These are phyloP conservation scores for Taenioides sp. DNA, from an alignment of 2,797 vertebrate genomes.

Conservation along the genomic window DNA sequence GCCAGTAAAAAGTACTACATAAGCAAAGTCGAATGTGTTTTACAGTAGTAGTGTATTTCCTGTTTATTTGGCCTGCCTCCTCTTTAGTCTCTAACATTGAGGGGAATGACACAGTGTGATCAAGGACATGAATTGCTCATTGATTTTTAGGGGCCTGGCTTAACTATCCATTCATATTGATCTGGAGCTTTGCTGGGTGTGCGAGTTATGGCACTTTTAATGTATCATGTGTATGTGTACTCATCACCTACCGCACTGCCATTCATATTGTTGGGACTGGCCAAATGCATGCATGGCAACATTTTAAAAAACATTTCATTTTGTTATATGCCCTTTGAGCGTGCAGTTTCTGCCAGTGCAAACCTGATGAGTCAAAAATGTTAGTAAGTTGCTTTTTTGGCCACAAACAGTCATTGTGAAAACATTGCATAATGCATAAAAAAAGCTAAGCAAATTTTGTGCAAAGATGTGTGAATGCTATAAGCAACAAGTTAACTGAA, in stretches of 20 bases:
- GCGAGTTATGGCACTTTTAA: slow-evolving; percentile 83
- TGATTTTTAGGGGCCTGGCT: slow-evolving; percentile 84
- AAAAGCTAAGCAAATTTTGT: background rate
- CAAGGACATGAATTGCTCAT: slow-evolving; percentile 87
- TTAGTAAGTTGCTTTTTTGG: slow-evolving; percentile 22
- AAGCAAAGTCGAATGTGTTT: slow-evolving; percentile 4
- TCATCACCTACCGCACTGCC: slow-evolving; percentile 65
- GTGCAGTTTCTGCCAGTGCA: slow-evolving; percentile 40
- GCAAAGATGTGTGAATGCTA: background rate
- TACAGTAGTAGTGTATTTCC: slow-evolving; percentile 30
- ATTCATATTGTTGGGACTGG: slow-evolving; percentile 59
- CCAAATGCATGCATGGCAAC: slow-evolving; percentile 51
- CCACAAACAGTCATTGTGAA: slow-evolving; percentile 17
- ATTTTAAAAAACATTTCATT: slow-evolving; percentile 33
- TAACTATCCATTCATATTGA: slow-evolving; percentile 87
- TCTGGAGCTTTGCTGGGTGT: slow-evolving; percentile 83
- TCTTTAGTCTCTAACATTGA: slow-evolving; percentile 77
- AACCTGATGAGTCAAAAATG: slow-evolving; percentile 53
- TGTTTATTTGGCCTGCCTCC: slow-evolving; percentile 54
- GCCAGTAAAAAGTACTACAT: background rate
- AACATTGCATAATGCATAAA: slow-evolving; percentile 2
- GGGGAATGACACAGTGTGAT: slow-evolving; percentile 83
- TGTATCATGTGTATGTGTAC: slow-evolving; percentile 80
- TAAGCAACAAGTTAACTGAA: background rate
- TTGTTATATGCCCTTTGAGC: slow-evolving; percentile 40